Base-by-base conservation (phyloP, 2,113 vertebrate genomes). In the Kobus ellipsiprymnus region DNA sequence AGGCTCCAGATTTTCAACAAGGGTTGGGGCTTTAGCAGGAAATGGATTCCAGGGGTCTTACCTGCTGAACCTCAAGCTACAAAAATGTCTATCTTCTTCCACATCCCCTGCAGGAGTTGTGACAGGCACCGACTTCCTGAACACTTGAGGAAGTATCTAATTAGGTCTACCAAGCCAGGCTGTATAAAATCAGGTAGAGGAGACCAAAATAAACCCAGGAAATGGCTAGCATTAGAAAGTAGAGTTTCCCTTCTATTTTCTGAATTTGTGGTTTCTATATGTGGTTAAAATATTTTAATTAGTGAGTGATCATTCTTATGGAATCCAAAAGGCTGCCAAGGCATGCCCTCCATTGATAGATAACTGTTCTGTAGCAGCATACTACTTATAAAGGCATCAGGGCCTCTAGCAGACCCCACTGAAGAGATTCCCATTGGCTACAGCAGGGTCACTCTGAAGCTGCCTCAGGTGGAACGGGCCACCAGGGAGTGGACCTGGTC, bases 241-340 rank as follows among this genome's bases (percentile, higher is more conserved):
- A 89, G 96, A 96, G 83, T 96, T 98, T 96, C 92, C 64, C 50
- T 87, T 95, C 92, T 97, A 95, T 97, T 93, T 30, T 91, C 83
- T 21, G 92, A 98, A 91, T 59, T 44, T 80, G 44, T 44, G 93
- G 91, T 95, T 98, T 95, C 23, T 85, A 94, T 13, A 50, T 90
- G 90, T 96, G 94, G 96, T 97, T 98, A 98, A 95, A 97, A 86
- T 96, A 95, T 92, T 98, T 97, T 98, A 98, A 99, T 98, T 98
- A 98, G 98, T 86, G 98, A 95, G 95, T 97, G 95, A 98, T 97
- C 94, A 95, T 98, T 98, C 98, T 98, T 98, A 97, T 97, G 95
- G 98, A 97, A 97, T 96, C 94, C 87, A 82, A 77, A 95, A n/a
- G 82, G 44, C 96, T 81, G 86, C 54, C 54, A 87, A 83, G n/a